Evolutionary conservation across 2,113 vertebrate species (phyloP).

Genomic region (Grus americana): DNA sequence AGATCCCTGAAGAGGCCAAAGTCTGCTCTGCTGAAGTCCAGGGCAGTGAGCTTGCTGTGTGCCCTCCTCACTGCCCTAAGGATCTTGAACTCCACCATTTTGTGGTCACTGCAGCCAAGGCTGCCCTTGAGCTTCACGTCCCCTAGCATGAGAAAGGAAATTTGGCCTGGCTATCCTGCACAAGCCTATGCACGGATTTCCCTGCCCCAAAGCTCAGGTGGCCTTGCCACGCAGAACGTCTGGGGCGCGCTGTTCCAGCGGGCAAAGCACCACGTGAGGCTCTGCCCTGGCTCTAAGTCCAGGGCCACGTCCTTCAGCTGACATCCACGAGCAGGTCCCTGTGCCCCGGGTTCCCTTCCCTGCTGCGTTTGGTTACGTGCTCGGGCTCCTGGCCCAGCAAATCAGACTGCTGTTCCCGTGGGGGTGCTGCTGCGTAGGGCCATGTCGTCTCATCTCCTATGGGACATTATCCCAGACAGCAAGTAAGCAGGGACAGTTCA

Average conservation of each 20-base stretch:
- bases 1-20: too few relatives aligned
- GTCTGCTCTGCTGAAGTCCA: too few relatives aligned
- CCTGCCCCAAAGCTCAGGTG: not conserved
- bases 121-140: too few relatives aligned
- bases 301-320: not conserved
- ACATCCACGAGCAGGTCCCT: not conserved
- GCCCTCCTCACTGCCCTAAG: too few relatives aligned
- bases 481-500: not conserved
- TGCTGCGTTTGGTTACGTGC: not conserved
- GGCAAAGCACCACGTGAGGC: not conserved
- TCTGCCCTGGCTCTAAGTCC: not conserved
- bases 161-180: accelerated
- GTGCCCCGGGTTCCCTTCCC: not conserved
- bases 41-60: too few relatives aligned
- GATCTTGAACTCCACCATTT: too few relatives aligned
- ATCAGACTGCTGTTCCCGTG: not conserved
- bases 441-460: accelerated
- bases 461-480: not conserved
- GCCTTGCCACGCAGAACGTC: not conserved
- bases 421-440: not conserved
- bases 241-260: not conserved
- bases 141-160: not conserved
- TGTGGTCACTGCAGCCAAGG: too few relatives aligned
- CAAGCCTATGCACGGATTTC: accelerated
- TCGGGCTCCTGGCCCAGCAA: not conserved